phyloP scores from a whole-genome alignment of 2,113 vertebrate species.

The Rhinolophus sinicus region DNA sequence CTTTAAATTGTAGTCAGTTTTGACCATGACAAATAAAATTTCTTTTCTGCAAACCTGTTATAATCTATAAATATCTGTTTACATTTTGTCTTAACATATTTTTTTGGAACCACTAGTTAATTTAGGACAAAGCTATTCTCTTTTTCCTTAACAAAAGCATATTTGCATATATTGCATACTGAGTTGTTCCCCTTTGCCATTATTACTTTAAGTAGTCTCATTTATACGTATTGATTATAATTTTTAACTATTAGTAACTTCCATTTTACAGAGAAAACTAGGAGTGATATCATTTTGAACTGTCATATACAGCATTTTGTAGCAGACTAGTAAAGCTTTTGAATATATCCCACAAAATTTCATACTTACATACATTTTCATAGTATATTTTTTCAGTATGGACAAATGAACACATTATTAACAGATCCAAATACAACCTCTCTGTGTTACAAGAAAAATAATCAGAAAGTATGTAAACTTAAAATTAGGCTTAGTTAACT shows the following conservation, averaged over 20 bases:
- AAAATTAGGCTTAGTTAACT: background rate
- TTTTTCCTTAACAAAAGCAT: background rate
- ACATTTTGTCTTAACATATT: background rate
- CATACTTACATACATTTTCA: background rate
- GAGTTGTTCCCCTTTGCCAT: background rate
- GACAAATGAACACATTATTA: background rate
- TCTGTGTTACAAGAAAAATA: background rate
- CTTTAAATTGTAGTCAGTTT: too few relatives aligned
- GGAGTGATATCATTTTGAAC: background rate
- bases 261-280: background rate
- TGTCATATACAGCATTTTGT: background rate
- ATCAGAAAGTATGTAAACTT: background rate
- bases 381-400: background rate
- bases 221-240: background rate
- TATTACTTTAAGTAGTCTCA: background rate
- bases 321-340: background rate
- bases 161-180: background rate
- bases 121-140: background rate
- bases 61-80: background rate
- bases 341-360: background rate
- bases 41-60: background rate
- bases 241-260: background rate
- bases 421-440: background rate
- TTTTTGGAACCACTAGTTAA: background rate
- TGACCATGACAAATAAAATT: background rate